phyloP scores from a whole-genome alignment of 2,113 vertebrate genomes.

The Pluvialis apricaria region DNA sequence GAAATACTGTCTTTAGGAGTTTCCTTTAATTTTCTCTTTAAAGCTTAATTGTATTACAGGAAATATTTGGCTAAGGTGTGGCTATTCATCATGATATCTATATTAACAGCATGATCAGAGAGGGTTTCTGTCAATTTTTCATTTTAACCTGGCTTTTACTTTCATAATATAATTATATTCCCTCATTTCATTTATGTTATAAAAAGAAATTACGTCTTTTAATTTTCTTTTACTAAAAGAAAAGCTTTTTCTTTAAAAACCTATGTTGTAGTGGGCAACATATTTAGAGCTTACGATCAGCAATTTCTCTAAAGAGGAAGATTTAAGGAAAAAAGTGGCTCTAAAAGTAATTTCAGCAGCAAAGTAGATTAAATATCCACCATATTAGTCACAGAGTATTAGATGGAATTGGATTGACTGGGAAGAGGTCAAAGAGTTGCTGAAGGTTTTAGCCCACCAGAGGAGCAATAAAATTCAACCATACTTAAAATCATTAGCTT shows the following conservation, averaged over 20 bases:
- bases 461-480: conserved; percentile 78
- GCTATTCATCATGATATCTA: conserved; percentile 24
- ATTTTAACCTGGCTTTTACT: conserved; percentile 57
- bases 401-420: conserved; percentile 78
- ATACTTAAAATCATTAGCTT: conserved; percentile 83
- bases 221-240: conserved; percentile 55
- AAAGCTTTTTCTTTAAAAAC: conserved; percentile 45
- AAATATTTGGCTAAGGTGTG: conserved; percentile 55
- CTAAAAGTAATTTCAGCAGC: conserved; percentile 77
- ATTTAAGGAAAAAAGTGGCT: conserved; percentile 70
- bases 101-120: conserved; percentile 29
- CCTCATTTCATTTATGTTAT: conserved; percentile 23
- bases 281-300: conserved; percentile 72
- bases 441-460: conserved; percentile 76
- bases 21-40: conserved; percentile 1
- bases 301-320: conserved; percentile 72
- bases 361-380: conserved; percentile 81
- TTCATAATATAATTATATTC: conserved; percentile 49
- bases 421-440: conserved; percentile 75
- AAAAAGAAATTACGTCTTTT: conserved; percentile 59
- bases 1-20: neutral
- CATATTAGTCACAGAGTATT: conserved; percentile 83
- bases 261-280: conserved; percentile 42
- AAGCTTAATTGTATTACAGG: conserved; percentile 41
- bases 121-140: conserved; percentile 36